Percentiles rank a stretch among this genome's conserved stretches.
phyloP scores from a whole-genome alignment of 2,113 vertebrate genomes.

The Mus spicilegus region DNA sequence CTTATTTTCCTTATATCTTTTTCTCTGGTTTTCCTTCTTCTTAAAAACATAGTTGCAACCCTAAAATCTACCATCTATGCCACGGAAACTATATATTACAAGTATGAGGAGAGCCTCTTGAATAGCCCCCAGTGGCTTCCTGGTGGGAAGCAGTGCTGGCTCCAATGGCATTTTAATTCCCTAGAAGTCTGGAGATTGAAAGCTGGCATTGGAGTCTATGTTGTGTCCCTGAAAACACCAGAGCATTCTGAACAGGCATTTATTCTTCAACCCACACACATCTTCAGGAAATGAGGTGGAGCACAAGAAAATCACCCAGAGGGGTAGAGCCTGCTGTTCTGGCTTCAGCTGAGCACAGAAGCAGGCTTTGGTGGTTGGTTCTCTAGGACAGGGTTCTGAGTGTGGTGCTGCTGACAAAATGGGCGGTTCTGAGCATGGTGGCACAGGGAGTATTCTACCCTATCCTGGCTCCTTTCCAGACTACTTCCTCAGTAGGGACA shows the following conservation, averaged over 20 bases:
- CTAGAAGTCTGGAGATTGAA: not conserved
- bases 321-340: not conserved
- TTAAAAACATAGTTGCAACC: not conserved
- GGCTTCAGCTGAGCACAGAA: not conserved
- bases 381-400: not conserved
- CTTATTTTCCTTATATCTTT: not conserved
- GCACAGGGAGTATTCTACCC: not conserved
- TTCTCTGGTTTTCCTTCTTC: not conserved
- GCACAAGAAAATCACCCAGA: not conserved
- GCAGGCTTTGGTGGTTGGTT: not conserved
- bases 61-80: not conserved
- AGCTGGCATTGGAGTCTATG: not conserved
- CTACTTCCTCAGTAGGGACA: not conserved
- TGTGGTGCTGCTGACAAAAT: not conserved
- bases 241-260: not conserved
- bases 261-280: not conserved
- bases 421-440: not conserved
- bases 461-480: not conserved
- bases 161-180: not conserved
- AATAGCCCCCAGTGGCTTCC: not conserved
- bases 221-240: not conserved
- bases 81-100: not conserved
- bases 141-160: not conserved
- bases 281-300: conserved; percentile 1
- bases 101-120: not conserved